These are phyloP conservation scores for Sphaerophoria rueppellii DNA, from an alignment of 2,888 invertebrate genomes.

Conservation along the genomic window DNA sequence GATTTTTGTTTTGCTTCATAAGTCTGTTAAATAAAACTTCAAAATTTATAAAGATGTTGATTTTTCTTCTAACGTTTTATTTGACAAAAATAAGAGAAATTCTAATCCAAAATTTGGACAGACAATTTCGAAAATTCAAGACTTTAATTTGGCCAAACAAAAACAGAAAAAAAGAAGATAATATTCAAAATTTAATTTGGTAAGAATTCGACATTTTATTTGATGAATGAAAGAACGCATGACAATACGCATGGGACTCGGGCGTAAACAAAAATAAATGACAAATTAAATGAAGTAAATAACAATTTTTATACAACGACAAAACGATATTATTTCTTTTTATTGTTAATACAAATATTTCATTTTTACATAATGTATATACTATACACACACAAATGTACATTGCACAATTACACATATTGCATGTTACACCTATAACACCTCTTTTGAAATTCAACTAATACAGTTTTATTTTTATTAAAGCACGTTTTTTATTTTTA, in stretches of 20 bases:
- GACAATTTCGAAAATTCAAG: neutral
- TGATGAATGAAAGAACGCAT: constrained; percentile 27
- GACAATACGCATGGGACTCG: constrained; percentile 16
- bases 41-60: neutral
- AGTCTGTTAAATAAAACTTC: constrained; percentile 4
- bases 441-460: neutral
- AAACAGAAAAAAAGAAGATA: neutral
- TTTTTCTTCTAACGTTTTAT: neutral
- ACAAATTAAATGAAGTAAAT: constrained; percentile 11
- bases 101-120: neutral
- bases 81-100: neutral
- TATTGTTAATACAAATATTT: neutral
- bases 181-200: constrained; percentile 40
- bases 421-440: neutral
- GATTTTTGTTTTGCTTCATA: neutral
- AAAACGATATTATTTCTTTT: neutral
- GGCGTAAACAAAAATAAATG: constrained; percentile 8
- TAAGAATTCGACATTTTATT: constrained; percentile 37
- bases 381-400: neutral
- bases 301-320: neutral
- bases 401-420: neutral
- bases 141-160: constrained; percentile 39
- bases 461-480: constrained; percentile 16
- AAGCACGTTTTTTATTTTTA: constrained; percentile 25
- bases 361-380: neutral